phyloP scores from a whole-genome alignment of 1,140 invertebrate species.

The Brachionus rubens region DNA sequence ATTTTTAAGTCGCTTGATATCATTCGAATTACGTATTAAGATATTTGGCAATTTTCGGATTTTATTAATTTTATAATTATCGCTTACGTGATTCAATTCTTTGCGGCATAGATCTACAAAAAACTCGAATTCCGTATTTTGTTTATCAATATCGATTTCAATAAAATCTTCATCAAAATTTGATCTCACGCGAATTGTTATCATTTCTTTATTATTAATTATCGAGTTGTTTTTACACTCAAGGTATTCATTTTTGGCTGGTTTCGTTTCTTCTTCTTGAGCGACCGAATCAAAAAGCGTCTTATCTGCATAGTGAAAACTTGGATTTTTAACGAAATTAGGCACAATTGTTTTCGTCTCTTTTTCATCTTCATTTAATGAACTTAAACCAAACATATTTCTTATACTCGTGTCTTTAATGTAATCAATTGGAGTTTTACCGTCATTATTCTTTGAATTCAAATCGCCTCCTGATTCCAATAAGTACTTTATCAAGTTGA shows the following conservation, averaged over 20 bases:
- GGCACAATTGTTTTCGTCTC: neutral
- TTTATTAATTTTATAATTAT: neutral
- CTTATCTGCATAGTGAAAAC: conserved; percentile 38
- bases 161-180: conserved; percentile 36
- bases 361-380: neutral
- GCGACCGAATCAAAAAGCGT: conserved; percentile 2
- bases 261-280: no score
- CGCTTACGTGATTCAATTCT: neutral
- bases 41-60: conserved; percentile 39
- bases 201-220: neutral
- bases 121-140: neutral
- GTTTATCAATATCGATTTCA: conserved; percentile 34
- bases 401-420: neutral
- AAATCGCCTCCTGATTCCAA: neutral
- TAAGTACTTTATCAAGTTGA: neutral
- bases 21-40: conserved; percentile 28
- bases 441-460: neutral
- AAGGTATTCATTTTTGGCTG: no score
- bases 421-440: neutral
- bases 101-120: neutral
- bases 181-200: neutral
- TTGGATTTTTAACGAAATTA: conserved; percentile 33
- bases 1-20: conserved; percentile 39
- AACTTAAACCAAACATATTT: neutral
- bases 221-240: no score